Percentiles rank a stretch among this genome's conserved stretches.
These are phyloP conservation scores for Ammodytes marinus DNA, from an alignment of 2,113 vertebrate species.

Conservation along the genomic window DNA sequence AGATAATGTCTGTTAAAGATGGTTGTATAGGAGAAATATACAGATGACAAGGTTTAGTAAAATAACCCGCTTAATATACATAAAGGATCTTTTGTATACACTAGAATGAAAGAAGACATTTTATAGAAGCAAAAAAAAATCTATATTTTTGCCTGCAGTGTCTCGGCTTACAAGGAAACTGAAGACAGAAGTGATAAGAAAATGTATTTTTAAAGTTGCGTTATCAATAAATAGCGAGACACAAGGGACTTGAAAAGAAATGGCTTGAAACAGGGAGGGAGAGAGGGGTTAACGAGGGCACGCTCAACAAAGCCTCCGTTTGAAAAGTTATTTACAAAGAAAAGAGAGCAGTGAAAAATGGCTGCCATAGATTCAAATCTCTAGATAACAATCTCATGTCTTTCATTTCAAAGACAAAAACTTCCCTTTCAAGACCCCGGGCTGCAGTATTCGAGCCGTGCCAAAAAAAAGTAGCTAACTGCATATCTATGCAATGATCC, in stretches of 20 bases:
- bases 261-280: slow-evolving; percentile 22
- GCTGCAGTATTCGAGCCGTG: slow-evolving; percentile 45
- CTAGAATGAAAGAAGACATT: too few relatives aligned
- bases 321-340: slow-evolving; percentile 66
- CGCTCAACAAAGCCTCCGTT: slow-evolving; percentile 50
- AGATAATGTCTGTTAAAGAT: too few relatives aligned
- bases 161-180: background rate
- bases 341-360: slow-evolving; percentile 67
- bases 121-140: too few relatives aligned
- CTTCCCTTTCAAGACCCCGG: slow-evolving; percentile 25
- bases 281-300: slow-evolving; percentile 63
- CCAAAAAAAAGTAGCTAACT: slow-evolving; percentile 53
- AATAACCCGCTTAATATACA: too few relatives aligned
- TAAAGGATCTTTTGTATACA: too few relatives aligned
- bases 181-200: slow-evolving; percentile 19
- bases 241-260: slow-evolving; percentile 19
- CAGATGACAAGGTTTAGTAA: too few relatives aligned
- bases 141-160: too few relatives aligned
- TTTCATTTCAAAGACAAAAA: slow-evolving; percentile 75
- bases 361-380: slow-evolving; percentile 52
- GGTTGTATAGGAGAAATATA: too few relatives aligned
- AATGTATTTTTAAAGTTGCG: slow-evolving; percentile 49
- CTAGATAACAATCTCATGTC: slow-evolving; percentile 66
- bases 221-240: slow-evolving; percentile 35
- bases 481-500: slow-evolving; percentile 77